Evolutionary conservation across 2,113 vertebrate species (phyloP).

Genomic region (Marmota monax): DNA sequence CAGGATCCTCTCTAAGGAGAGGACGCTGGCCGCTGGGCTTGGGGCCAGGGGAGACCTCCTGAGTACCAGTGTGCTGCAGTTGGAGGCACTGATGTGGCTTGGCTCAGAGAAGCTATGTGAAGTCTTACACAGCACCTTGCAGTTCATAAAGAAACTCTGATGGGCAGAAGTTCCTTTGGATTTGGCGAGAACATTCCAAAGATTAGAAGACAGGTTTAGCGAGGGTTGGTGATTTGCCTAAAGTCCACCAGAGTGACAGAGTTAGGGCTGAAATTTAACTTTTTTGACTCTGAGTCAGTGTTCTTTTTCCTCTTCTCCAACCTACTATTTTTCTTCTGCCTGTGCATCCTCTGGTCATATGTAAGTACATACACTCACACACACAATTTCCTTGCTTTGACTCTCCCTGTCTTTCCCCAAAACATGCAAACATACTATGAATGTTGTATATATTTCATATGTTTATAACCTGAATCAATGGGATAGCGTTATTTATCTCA

Average conservation of each 20-base stretch:
- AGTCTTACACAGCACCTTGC: background rate
- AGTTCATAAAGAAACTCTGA: background rate
- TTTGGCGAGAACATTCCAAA: background rate
- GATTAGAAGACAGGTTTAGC: background rate
- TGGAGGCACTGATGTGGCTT: background rate
- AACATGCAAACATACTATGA: background rate
- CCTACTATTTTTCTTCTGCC: background rate
- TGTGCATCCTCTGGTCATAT: background rate
- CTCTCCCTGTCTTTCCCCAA: background rate
- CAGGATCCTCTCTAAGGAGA: background rate
- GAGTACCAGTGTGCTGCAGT: fast-evolving
- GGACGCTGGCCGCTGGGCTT: background rate
- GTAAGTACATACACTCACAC: background rate
- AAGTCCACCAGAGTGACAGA: background rate
- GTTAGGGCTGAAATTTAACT: background rate
- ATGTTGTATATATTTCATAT: background rate
- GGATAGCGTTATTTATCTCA: background rate
- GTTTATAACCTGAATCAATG: background rate
- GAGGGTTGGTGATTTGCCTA: background rate
- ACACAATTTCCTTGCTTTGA: background rate
- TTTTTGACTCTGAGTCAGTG: background rate
- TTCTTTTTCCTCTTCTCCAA: background rate
- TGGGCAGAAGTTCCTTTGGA: background rate
- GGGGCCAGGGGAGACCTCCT: background rate
- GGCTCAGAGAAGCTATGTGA: background rate